Base-by-base conservation (phyloP, 2,888 invertebrate genomes). In the Agriotes lineatus region DNA sequence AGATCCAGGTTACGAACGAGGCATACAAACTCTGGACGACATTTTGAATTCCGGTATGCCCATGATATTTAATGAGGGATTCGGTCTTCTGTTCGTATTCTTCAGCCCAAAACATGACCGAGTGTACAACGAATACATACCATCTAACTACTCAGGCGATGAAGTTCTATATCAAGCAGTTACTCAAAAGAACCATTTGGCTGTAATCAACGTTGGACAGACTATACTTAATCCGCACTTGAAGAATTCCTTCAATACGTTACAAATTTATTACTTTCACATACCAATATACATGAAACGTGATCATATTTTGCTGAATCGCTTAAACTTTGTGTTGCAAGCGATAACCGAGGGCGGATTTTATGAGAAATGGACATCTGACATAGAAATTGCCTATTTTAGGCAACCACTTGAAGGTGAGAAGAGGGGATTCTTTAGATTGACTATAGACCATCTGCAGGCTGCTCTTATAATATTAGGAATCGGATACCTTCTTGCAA, bases 281-380 rank as follows among this genome's bases (percentile, higher is more conserved):
- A 20, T 12, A 10, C 25, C 39, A 0, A 18, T 48, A 1, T 18
- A 35, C 1, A 1, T 62, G 37, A 67, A 48, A 7, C 56, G 56
- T 3, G 67, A 67, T 50, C 50, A 67, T 3, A 5, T 61, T 44
- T 42, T 57, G 7, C 54, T 57, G 3, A 35, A 61, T 9, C 39
- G 57, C 0, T 19, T 67, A 0, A 62, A 67, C 19, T 18, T 10
- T 6, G 20, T 62, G n/a, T 18, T 62, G 7, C 25, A 35, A n/a
- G 57, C 25, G 7, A 62, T 57, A 10, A 22, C 25, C 0, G 62
- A 67, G 6, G 14, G 37, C n/a, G 62, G 67, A 9, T 39, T 67
- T n/a, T 67, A 57, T 22, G 25, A 37, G 1, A 67, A 62, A 16
- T 67, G 67, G 67, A 20, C 37, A 37, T 57, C 48, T 7, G 62